Evolutionary conservation across 2,888 invertebrate genomes (phyloP), one percentile per base, ranked within the genome.

Genomic region (Trichacis sp.): DNA sequence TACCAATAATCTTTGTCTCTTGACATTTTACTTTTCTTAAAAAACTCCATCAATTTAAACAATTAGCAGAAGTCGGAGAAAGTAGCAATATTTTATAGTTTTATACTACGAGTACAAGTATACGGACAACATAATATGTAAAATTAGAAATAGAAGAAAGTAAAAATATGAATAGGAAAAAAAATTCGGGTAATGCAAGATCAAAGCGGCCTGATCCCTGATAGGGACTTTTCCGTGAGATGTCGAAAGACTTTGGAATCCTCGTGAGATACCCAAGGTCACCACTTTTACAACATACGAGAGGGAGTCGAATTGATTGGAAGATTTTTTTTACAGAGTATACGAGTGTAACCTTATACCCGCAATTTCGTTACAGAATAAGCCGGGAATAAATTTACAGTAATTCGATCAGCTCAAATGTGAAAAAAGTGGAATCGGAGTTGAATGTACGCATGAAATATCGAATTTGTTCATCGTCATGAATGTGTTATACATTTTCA

Each of bases 271-370:
- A 33, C 24, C 36, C 38, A 18, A 55, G 56, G 56, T 52, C 40
- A 50, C 51, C 51, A 51, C 51, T 42, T 45, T 45, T 52, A 12
- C 33, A 29, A 38, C 12, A 42, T 38, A 48, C 17, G 15, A 42
- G 33, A 19, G 24, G 45, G 29, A 48, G 48, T 49, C 57, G 50
- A 65, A 65, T 65, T 61, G 61, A 65, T 65, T 61, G 57, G 38
- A 45, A 47, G 52, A 33, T 53, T 46, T 55, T 54, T 48, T 64
- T 57, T 11, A 18, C 11, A 11, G 19, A 19, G 19, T 18, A 19
- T 19, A 43, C 19, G 19, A 11, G 9, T 43, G 15, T n/a, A n/a
- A n/a, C n/a, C n/a, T n/a, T n/a, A n/a, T n/a, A n/a, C n/a, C n/a
- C n/a, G n/a, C n/a, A n/a, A 42, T 42, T 15, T 42, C 15, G 17